Evolutionary conservation across 2,888 invertebrate genomes (phyloP), one percentile per base, ranked within the genome.

Genomic region (Zaprionus obscuricornis): DNA sequence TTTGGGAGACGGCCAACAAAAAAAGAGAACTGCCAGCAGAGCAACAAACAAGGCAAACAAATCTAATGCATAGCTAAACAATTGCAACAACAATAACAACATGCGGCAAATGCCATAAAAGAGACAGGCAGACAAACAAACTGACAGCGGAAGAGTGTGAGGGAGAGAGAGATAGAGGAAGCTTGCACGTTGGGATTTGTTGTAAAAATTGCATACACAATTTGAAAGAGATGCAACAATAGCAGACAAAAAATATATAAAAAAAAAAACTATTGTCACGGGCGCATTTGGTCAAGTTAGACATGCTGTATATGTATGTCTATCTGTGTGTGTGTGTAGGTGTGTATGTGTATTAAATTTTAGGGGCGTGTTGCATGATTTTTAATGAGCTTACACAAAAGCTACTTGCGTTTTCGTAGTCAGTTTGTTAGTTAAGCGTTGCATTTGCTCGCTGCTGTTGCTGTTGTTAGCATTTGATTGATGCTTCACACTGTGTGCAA

Each of bases 311-410:
- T 18, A 29, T 56, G 37, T 29, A 24, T 7, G 37, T 39, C 18
- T 29, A 13, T 24, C 17, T 14, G 8, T 43, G 8, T 47, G 24
- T 27, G n/a, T 50, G 29, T 45, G 45, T 18, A 24, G 14, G 2
- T 14, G 10, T 27, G 8, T 13, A 45, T 31, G 36, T 42, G 49
- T 49, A 10, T 63, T 20, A 40, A 27, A 40, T 39, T 56, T 51
- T 39, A 16, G 18, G 43, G 74, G 70, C 33, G 64, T 69, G 70
- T 43, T 26, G 37, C 20, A 18, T 16, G 16, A 10, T n/a, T 29
- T 86, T 84, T 86, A 78, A 78, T 86, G 85, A 78, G 85, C 73
- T 72, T 59, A 60, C 81, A 72, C 77, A 79, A 75, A 75, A 79
- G 72, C 67, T 72, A 76, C 67, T 66, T 79, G 42, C 76, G 54